A percentile compares a stretch with the other conserved stretches of the same genome.
phyloP scores from a whole-genome alignment of 2,113 vertebrate species.

The Mungos mungo region DNA sequence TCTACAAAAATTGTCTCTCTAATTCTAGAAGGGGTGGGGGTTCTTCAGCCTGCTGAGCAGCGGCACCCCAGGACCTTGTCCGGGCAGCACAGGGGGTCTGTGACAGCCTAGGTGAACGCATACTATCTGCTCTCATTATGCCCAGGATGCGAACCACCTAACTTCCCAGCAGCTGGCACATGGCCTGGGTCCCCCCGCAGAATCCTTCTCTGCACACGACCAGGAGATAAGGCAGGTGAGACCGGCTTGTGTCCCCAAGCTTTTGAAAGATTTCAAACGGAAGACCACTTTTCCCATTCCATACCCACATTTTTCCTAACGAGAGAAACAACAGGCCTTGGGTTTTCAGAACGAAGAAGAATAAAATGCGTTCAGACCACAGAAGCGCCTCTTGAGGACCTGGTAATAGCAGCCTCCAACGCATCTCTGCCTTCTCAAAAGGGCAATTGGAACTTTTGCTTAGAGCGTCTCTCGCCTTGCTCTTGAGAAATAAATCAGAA shows the following conservation, averaged over 20 bases:
- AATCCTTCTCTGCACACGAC: background rate
- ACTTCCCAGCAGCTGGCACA: background rate
- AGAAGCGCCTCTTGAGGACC: background rate
- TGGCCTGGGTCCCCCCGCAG: background rate
- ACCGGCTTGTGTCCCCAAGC: background rate
- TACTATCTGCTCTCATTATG: background rate
- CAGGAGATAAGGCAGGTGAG: background rate
- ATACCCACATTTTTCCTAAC: background rate
- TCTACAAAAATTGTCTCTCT: background rate
- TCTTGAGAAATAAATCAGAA: conserved; percentile 12
- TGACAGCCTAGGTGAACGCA: background rate
- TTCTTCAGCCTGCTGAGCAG: background rate
- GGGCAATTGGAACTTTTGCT: background rate
- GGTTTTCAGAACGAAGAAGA: background rate
- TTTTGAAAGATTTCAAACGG: background rate
- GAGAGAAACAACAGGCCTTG: background rate
- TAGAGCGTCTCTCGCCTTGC: background rate
- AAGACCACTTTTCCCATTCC: background rate
- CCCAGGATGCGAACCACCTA: background rate
- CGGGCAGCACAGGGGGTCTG: background rate
- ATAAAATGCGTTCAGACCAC: background rate
- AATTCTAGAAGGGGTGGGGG: background rate
- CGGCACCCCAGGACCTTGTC: too few species aligned
- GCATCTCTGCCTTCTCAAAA: background rate
- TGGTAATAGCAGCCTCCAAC: background rate